Base-by-base conservation (phyloP, 2,113 vertebrate species). In the Garra rufa region DNA sequence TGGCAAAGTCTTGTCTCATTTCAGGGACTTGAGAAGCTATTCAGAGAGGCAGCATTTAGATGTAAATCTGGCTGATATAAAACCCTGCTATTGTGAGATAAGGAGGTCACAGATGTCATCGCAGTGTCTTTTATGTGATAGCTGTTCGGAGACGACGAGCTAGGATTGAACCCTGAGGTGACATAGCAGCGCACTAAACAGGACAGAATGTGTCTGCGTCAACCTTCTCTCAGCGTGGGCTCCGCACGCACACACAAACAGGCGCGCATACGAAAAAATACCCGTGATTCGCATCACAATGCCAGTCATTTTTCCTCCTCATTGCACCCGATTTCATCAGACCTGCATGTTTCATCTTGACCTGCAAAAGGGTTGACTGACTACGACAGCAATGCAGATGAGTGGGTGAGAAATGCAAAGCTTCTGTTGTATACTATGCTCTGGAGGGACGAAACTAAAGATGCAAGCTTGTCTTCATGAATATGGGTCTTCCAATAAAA, bases 271-370 rank as follows among this genome's bases (percentile, higher is more conserved):
- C 15, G 9, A 50, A 74, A 55, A 69, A 52, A 76, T 38, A 52
- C 48, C 48, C 24, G 26, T 28, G 55, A 77, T 76, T 65, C 74
- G 44, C 83, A 69, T 79, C 73, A 70, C 82, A 77, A 86, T 48
- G 73, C 15, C 87, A 77, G 55, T 84, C 82, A 82, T 73, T 86
- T 83, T 73, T 74, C 65, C 46, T 21, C 85, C 24, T 86, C 52
- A 77, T 86, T 88, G 87, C 87, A 67, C 78, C 44, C 59, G 82
- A 77, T 88, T 88, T 84, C 87, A 86, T 88, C 85, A 88, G 73
- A 84, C 79, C 65, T 75, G 77, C 55, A 19, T 81, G 87, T 81
- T 77, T 86, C 75, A 79, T 74, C 75, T 74, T 77, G 65, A 86
- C 85, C 82, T 61, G 79, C 78, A 46, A 70, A 74, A 73, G 52